Evolutionary conservation across 2,113 vertebrate genomes (phyloP).

Genomic region (Dipodomys ordii): DNA sequence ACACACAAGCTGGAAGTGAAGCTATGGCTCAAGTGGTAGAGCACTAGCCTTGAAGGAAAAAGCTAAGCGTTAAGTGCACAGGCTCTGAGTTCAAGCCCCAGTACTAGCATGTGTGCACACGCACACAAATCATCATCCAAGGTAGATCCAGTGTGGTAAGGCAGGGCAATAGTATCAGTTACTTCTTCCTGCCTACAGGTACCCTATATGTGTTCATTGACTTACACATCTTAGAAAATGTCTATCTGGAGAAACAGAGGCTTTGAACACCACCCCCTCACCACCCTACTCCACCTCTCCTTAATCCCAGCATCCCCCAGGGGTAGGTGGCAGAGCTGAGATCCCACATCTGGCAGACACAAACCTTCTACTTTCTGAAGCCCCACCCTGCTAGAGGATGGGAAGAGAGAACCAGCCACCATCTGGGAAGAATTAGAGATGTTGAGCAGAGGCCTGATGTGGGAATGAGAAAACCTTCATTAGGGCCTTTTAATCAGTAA

Average conservation of each 20-base stretch:
- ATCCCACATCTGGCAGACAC: not conserved
- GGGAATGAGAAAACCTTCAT: constrained; percentile 58
- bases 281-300: too few species aligned
- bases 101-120: too few species aligned
- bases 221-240: not conserved
- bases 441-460: constrained; percentile 32
- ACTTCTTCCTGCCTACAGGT: not conserved
- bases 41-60: too few species aligned
- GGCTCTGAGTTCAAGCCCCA: too few species aligned
- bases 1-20: too few species aligned
- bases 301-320: not conserved
- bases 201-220: not conserved
- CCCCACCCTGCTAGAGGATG: not conserved
- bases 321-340: not conserved
- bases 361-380: not conserved
- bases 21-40: too few species aligned
- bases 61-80: too few species aligned
- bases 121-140: not conserved
- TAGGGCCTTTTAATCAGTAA: constrained; percentile 53
- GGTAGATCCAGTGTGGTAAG: not conserved
- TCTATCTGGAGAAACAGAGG: not conserved
- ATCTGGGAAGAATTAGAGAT: constrained; percentile 66
- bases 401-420: not conserved
- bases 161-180: not conserved
- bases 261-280: fast-evolving